phyloP scores from a whole-genome alignment of 1,140 invertebrate genomes.

The Tetragnatha versicolor region DNA sequence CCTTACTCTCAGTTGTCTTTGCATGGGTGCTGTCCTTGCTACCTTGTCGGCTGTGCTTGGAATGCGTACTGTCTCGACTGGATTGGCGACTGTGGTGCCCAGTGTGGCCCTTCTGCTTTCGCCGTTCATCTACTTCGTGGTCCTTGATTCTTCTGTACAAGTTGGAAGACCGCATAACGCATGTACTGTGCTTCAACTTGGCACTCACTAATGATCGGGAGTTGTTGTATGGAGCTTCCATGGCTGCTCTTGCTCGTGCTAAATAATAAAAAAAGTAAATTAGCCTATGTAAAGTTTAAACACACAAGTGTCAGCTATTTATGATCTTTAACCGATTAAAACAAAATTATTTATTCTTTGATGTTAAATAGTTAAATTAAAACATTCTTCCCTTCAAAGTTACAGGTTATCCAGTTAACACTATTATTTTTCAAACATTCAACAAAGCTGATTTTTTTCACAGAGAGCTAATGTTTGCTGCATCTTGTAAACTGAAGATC shows the following conservation, averaged over 20 bases:
- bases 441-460: no score
- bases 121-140: slow-evolving; percentile 57
- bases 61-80: slow-evolving; percentile 50
- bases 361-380: not conserved
- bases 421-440: no score
- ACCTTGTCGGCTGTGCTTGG: slow-evolving; percentile 39
- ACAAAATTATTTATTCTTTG: no score
- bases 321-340: no score
- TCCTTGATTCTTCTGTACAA: slow-evolving; percentile 76
- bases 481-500: no score
- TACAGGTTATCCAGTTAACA: no score
- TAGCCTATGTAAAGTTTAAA: no score
- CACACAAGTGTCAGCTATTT: no score
- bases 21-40: slow-evolving; percentile 49
- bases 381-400: not conserved
- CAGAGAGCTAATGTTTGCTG: no score
- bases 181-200: slow-evolving; percentile 92
- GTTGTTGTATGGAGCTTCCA: slow-evolving; percentile 92
- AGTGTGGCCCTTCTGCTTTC: slow-evolving; percentile 49
- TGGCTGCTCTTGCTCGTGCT: slow-evolving; percentile 78
- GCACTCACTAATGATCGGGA: slow-evolving; percentile 86
- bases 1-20: slow-evolving; percentile 36
- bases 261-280: not conserved
- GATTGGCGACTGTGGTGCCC: slow-evolving; percentile 40
- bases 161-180: slow-evolving; percentile 86